Base-by-base conservation (phyloP, 2,113 vertebrate species). In the Periophthalmus modestus region DNA sequence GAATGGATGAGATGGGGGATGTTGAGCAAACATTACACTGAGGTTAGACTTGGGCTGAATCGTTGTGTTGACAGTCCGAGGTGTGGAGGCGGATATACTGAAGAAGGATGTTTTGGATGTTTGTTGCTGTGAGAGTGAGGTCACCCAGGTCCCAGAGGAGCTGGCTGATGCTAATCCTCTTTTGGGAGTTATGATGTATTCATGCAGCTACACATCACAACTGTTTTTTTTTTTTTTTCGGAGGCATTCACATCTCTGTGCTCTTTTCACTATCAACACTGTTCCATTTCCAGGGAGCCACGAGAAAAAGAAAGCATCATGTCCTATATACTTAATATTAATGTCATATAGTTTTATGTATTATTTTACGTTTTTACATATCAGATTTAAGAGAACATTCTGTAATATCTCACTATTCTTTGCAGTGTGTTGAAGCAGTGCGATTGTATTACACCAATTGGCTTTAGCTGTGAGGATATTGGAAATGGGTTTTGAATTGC, bases 181-280 rank as follows among this genome's bases (percentile, higher is more conserved):
- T 92, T 88, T 90, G 86, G 88, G 89, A 92, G 89, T 90, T 91
- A 84, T 91, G 85, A 89, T 88, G 85, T 82, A 83, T 89, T 84
- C 9, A 77, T 78, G 77, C 83, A 81, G 78, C 88, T 88, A 82
- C 82, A 83, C 28, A 62, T 82, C 74, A 84, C 87, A 76, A 78
- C 80, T 87, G 71, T 82, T 77, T 78, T 76, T 57, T 24, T 24
- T 71, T 88, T 72, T 82, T 77, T 78, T 76, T 57, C 21, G 24
- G 47, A 47, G 34, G 59, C 46, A 65, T 39, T 34, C 48, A 61
- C 13, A 34, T 48, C 12, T 6, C 11, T 28, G 10, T 69, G n/a
- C 13, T 58, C 65, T 67, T 83, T 71, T 74, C 15, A 33, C 48
- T 5, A 24, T 77, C 62, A 65, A 19, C 28, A 34, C 5, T 16